Evolutionary conservation across 2,113 vertebrate species (phyloP).

Genomic region (Oncorhynchus nerka): DNA sequence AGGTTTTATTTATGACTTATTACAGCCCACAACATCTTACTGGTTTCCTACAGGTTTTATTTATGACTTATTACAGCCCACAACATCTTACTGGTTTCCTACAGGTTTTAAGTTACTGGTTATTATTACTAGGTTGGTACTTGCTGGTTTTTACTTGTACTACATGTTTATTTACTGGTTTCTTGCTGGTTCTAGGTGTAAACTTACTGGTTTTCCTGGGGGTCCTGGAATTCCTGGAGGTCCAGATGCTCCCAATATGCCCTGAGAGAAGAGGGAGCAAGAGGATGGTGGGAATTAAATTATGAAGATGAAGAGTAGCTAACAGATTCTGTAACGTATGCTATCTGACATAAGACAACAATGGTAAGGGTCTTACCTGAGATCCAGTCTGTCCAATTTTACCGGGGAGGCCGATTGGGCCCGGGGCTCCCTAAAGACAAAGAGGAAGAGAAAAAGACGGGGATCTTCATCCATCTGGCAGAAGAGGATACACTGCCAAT

Average conservation of each 20-base stretch:
- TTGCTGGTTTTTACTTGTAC: background rate
- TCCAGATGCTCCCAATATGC: constrained; percentile 80
- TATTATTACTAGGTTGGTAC: background rate
- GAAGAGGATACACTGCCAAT: constrained; percentile 44
- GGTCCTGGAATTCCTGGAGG: constrained; percentile 84
- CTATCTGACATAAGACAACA: no score
- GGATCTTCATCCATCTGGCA: no score
- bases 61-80: no score
- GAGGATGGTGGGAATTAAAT: background rate
- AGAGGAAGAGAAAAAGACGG: background rate
- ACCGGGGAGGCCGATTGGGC: constrained; percentile 89
- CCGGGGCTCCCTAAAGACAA: constrained; percentile 89
- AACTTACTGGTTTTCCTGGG: constrained; percentile 89
- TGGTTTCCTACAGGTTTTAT: no score
- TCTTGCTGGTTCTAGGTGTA: background rate
- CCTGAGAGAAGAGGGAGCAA: constrained; percentile 67
- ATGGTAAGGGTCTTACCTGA: constrained; percentile 76
- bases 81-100: no score
- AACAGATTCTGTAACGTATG: no score
- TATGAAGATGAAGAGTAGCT: background rate
- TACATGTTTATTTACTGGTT: background rate
- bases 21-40: no score
- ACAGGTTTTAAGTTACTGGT: background rate
- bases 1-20: no score
- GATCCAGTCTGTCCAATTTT: constrained; percentile 82